A percentile compares a stretch with the other conserved stretches of the same genome.
phyloP scores from a whole-genome alignment of 2,888 invertebrate genomes.

The Amblyjoppa proteus region DNA sequence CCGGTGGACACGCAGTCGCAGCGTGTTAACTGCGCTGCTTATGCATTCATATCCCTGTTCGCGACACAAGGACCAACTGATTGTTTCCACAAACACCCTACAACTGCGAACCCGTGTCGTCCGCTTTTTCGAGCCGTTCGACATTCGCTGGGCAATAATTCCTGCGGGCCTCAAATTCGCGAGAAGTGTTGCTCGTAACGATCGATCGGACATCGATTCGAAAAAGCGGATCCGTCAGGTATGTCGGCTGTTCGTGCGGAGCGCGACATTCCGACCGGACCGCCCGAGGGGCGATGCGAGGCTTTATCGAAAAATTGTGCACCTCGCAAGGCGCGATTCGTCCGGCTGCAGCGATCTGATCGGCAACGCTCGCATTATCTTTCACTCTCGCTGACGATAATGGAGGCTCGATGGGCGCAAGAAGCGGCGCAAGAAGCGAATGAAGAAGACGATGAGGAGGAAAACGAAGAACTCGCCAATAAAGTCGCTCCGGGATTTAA shows the following conservation, averaged over 20 bases:
- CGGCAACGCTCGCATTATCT: conserved; percentile 38
- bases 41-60: conserved; percentile 84
- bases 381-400: conserved; percentile 72
- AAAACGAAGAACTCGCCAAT: conserved; percentile 72
- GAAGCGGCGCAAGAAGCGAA: conserved; percentile 65
- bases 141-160: conserved; percentile 66
- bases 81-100: conserved; percentile 83
- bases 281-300: too few species aligned
- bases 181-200: conserved; percentile 54
- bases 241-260: too few species aligned
- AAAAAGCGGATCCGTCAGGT: neutral
- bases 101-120: conserved; percentile 78
- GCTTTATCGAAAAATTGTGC: neutral
- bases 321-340: neutral
- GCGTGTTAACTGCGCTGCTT: conserved; percentile 82
- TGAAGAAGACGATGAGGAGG: conserved; percentile 70
- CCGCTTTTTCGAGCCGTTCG: conserved; percentile 76
- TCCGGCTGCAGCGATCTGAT: neutral
- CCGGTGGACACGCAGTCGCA: conserved; percentile 78
- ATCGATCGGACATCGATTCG: conserved; percentile 36
- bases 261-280: neutral
- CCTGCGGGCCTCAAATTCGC: conserved; percentile 1
- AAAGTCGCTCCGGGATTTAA: conserved; percentile 71
- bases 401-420: conserved; percentile 69
- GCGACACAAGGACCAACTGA: conserved; percentile 78